phyloP scores from a whole-genome alignment of 1,140 invertebrate genomes.

The Formica exsecta region DNA sequence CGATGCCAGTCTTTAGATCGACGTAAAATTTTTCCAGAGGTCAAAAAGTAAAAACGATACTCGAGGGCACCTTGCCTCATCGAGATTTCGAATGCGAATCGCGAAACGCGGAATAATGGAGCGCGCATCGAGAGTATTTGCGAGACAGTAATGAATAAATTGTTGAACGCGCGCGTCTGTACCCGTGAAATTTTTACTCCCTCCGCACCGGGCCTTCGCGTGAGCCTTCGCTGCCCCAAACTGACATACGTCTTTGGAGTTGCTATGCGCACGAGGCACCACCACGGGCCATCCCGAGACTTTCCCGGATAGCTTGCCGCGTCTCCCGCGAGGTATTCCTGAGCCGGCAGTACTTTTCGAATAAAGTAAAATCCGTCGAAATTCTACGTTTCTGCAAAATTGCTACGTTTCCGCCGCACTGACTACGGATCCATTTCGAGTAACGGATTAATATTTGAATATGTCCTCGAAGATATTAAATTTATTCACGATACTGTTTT shows the following conservation, averaged over 20 bases:
- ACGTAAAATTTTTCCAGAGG: slow-evolving; percentile 4
- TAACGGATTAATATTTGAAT: slow-evolving; percentile 39
- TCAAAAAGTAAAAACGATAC: background rate
- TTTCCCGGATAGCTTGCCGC: slow-evolving; percentile 30
- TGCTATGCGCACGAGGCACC: slow-evolving; percentile 50
- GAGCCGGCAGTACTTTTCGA: slow-evolving; percentile 57
- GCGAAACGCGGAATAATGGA: slow-evolving; percentile 86
- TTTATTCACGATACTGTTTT: slow-evolving; percentile 5
- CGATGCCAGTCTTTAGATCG: background rate
- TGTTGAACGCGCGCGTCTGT: slow-evolving; percentile 83
- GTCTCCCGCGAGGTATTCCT: slow-evolving; percentile 47
- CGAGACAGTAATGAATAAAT: slow-evolving; percentile 86
- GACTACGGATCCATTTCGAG: slow-evolving; percentile 10
- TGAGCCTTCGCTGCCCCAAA: slow-evolving; percentile 67
- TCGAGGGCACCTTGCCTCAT: background rate
- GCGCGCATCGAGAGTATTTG: slow-evolving; percentile 72
- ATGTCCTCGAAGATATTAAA: slow-evolving; percentile 5
- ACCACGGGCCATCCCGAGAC: slow-evolving; percentile 39
- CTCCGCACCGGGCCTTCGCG: slow-evolving; percentile 67
- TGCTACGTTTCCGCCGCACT: background rate
- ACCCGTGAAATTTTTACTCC: slow-evolving; percentile 82
- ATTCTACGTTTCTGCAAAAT: slow-evolving; percentile 40
- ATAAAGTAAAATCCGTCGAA: slow-evolving; percentile 60
- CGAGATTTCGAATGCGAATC: slow-evolving; percentile 69
- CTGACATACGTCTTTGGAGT: slow-evolving; percentile 66